Percentiles rank a stretch among this genome's conserved stretches.
phyloP scores from a whole-genome alignment of 2,888 invertebrate species.

The Drosophila stalkeri region DNA sequence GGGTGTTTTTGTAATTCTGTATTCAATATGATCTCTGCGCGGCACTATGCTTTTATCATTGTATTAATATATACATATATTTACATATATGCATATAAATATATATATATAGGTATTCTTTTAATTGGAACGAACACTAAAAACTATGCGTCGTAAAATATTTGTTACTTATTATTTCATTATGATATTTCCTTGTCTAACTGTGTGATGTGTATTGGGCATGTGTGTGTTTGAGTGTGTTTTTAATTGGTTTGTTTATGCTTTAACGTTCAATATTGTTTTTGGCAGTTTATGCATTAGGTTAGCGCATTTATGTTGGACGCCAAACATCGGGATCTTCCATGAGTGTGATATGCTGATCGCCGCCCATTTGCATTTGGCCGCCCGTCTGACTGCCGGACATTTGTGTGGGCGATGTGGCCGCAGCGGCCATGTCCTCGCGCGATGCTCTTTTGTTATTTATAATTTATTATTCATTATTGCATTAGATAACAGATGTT shows the following conservation, averaged over 20 bases:
- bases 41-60: conserved; percentile 40
- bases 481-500: conserved; percentile 29
- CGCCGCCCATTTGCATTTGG: conserved; percentile 85
- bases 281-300: conserved; percentile 70
- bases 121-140: conserved; percentile 74
- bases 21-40: conserved; percentile 47
- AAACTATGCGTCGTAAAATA: conserved; percentile 75
- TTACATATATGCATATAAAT: conserved; percentile 8
- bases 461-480: conserved; percentile 22
- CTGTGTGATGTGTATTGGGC: conserved; percentile 33
- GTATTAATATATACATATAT: conserved; percentile 8
- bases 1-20: conserved; percentile 71
- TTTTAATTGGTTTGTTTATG: conserved; percentile 38
- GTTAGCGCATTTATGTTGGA: conserved; percentile 90
- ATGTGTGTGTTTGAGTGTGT: conserved; percentile 32
- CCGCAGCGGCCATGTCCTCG: conserved; percentile 94
- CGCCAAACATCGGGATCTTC: conserved; percentile 97
- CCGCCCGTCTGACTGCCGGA: conserved; percentile 86
- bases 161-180: conserved; percentile 52
- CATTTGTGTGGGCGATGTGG: conserved; percentile 88
- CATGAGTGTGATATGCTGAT: conserved; percentile 93
- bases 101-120: conserved; percentile 24
- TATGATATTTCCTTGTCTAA: conserved; percentile 52
- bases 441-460: conserved; percentile 89
- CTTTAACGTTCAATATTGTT: conserved; percentile 44